Evolutionary conservation across 2,113 vertebrate genomes (phyloP).

Genomic region (Takifugu flavidus): DNA sequence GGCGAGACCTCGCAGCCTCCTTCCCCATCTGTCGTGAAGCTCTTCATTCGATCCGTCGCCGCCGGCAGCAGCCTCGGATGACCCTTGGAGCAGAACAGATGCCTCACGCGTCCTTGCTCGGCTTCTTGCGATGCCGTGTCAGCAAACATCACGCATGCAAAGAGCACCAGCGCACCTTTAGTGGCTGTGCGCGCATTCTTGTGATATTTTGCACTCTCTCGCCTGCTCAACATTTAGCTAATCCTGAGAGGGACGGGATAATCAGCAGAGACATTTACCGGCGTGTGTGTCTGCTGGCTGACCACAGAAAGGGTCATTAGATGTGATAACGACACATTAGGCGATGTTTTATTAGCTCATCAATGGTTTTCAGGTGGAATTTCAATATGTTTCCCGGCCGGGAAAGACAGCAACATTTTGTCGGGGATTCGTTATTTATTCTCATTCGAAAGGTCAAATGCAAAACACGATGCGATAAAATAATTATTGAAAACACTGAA

Average conservation of each 20-base stretch:
- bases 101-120: slow-evolving; percentile 12
- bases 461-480: not conserved
- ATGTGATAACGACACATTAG: too few relatives aligned
- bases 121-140: slow-evolving; percentile 4
- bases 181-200: slow-evolving; percentile 9
- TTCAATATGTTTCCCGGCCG: too few relatives aligned
- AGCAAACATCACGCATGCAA: slow-evolving; percentile 2
- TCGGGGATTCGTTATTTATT: not conserved
- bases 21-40: slow-evolving; percentile 51
- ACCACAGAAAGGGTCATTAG: too few relatives aligned
- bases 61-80: slow-evolving; percentile 23
- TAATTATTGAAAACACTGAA: not conserved
- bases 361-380: too few relatives aligned
- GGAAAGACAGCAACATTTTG: too few relatives aligned
- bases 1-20: slow-evolving; percentile 44
- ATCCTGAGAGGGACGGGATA: slow-evolving; percentile 2
- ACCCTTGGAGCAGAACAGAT: slow-evolving; percentile 47
- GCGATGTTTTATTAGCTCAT: too few relatives aligned
- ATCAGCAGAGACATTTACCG: too few relatives aligned
- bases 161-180: slow-evolving; percentile 1
- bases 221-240: slow-evolving; percentile 30
- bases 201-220: not conserved
- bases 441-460: not conserved
- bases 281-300: too few relatives aligned
- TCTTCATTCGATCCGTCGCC: slow-evolving; percentile 39